These are phyloP conservation scores for Parus major DNA, from an alignment of 2,113 vertebrate species.

Conservation along the genomic window DNA sequence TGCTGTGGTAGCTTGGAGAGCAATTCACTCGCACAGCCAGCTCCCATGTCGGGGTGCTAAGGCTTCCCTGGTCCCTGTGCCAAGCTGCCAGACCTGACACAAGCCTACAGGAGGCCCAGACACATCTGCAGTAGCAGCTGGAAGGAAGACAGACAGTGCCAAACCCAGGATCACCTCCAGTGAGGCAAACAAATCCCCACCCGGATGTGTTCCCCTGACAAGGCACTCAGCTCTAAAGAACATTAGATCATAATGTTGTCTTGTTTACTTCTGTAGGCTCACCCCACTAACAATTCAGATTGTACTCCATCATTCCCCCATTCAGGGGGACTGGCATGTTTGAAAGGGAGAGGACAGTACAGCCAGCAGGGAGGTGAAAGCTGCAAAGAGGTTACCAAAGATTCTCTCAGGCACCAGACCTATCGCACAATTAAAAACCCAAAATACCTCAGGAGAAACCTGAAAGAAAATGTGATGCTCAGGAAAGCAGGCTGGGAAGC, in stretches of 20 bases:
- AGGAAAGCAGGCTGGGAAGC: background rate
- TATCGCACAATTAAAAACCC: accelerated
- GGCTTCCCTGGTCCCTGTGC: background rate
- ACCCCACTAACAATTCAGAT: background rate
- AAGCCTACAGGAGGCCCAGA: background rate
- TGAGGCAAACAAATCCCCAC: background rate
- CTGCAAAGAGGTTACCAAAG: background rate
- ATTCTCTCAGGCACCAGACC: background rate
- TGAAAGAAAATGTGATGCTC: background rate
- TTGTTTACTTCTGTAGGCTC: background rate
- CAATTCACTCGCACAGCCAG: background rate
- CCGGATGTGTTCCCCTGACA: background rate
- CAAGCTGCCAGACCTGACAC: background rate
- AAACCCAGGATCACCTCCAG: background rate
- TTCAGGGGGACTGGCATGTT: background rate
- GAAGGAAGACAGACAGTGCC: background rate
- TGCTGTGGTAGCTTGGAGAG: background rate
- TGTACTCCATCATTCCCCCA: background rate
- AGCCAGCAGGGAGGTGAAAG: background rate
- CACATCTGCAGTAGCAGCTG: background rate
- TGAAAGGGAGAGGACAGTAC: background rate
- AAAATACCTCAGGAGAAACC: background rate
- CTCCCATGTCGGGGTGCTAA: background rate
- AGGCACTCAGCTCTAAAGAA: background rate
- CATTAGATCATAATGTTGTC: background rate